Base-by-base conservation (phyloP, 2,888 invertebrate genomes). In the Pseudolycoriella hygida region DNA sequence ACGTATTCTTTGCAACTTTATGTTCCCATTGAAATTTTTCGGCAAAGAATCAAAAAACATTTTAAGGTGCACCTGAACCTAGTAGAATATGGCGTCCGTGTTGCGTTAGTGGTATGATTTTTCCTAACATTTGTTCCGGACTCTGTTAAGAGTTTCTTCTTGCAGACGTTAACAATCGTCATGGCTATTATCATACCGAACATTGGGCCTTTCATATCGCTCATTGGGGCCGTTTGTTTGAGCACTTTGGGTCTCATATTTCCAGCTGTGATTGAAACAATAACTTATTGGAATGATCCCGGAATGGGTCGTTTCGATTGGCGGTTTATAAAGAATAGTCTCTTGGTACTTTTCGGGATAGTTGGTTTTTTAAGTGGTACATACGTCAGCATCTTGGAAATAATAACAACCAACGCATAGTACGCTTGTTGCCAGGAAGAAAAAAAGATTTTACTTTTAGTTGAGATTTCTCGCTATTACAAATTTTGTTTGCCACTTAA, bases 1-100 rank as follows among this genome's bases (percentile, higher is more conserved):
- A 90, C 94, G 0, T 97, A 94, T 67, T 84, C 87, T 43, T 73
- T 97, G 17, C 96, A 97, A 64, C 93, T 97, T 67, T 97, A 96
- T 67, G 97, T 98, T 11, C 94, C 97, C 0, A 82, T 94, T 75
- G 86, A 86, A 57, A 92, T 97, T 52, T 84, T 96, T 53, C 94
- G 92, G 89, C 92, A 90, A 56, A 78, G 77, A 52, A 66, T 83
- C 25, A 78, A 82, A 53, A 77, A 79, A 55, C 70, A 73, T 57
- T 82, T 80, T 54, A 76, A 77, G 41, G 69, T 76, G 25, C 57
- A 62, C 39, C 80, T 79, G 57, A 69, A 76, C 48, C 57, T 78
- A 11, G 79, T 78, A 20, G 88, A 92, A 60, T 88, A 87, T 62
- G 64, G 65, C 19, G 71, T 90, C 44, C 74, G 93, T 48, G 70